Conservation (phyloP, 2,888 invertebrate species). For the Pristionchus mayeri region DNA sequence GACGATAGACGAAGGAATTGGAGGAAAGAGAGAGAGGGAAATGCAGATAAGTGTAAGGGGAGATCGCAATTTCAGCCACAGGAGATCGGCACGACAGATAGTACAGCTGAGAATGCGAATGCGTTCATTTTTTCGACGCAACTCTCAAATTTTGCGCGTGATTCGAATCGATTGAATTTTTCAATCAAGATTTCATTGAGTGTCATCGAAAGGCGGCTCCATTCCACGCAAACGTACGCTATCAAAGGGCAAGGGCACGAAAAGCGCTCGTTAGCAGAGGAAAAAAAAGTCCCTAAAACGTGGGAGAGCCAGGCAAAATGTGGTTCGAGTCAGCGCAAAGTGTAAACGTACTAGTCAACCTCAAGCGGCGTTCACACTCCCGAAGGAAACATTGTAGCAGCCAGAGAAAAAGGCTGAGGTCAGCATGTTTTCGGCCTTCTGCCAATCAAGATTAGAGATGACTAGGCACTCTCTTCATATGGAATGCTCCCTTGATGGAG, state of each 20-base stretch:
- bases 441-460: too few species aligned
- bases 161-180: too few species aligned
- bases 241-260: background rate
- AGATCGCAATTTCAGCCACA: background rate
- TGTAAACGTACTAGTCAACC: slow-evolving; percentile 37
- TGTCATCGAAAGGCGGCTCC: background rate
- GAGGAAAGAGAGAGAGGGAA: background rate
- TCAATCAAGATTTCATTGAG: background rate
- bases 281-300: background rate
- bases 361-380: too few species aligned
- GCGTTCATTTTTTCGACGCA: background rate
- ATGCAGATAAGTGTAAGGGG: background rate
- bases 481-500: too few species aligned
- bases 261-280: background rate
- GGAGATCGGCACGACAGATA: background rate
- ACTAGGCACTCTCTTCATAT: too few species aligned
- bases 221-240: background rate
- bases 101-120: background rate
- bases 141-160: too few species aligned
- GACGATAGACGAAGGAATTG: background rate
- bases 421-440: too few species aligned
- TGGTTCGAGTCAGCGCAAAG: slow-evolving; percentile 8
- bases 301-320: slow-evolving; percentile 12
- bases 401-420: too few species aligned
- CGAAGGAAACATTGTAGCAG: too few species aligned